phyloP scores from a whole-genome alignment of 2,113 vertebrate species.

The Cryptomyrus ogoouensis region DNA sequence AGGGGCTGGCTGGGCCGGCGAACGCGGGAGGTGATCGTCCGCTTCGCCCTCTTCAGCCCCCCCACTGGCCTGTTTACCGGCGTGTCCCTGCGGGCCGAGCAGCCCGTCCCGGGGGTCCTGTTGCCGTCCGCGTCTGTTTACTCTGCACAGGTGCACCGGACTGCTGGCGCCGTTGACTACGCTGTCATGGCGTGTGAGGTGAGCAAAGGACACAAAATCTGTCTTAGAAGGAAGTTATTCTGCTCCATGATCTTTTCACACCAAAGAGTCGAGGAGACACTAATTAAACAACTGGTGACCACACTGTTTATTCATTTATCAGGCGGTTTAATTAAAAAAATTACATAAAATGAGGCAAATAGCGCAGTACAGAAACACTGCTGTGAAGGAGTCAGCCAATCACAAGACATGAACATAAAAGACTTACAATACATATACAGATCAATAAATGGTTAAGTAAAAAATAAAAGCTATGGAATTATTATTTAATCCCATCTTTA shows the following conservation, averaged over 20 bases:
- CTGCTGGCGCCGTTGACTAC: constrained; percentile 33
- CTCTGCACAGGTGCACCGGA: constrained; percentile 48
- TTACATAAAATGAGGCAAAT: not conserved
- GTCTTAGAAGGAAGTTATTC: not conserved
- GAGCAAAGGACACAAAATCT: not conserved
- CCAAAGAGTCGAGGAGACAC: not conserved
- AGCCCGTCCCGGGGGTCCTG: constrained; percentile 28
- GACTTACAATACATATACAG: not conserved
- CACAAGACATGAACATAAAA: not conserved
- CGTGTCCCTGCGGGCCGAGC: constrained; percentile 48
- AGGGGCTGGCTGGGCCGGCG: constrained; percentile 42
- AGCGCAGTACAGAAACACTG: not conserved
- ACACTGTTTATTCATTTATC: not conserved
- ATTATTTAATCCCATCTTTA: not conserved
- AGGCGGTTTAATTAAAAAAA: not conserved
- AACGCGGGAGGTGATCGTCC: constrained; percentile 45
- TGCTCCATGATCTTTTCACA: not conserved
- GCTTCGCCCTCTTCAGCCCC: constrained; percentile 61
- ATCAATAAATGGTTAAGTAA: not conserved
- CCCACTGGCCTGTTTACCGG: constrained; percentile 54
- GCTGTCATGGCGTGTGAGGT: constrained; percentile 55
- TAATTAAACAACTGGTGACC: not conserved
- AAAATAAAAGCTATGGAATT: not conserved
- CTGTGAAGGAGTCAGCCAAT: not conserved
- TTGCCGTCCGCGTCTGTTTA: constrained; percentile 45